Conservation (phyloP, 2,888 invertebrate species). For the Dryobotodes eremita region DNA sequence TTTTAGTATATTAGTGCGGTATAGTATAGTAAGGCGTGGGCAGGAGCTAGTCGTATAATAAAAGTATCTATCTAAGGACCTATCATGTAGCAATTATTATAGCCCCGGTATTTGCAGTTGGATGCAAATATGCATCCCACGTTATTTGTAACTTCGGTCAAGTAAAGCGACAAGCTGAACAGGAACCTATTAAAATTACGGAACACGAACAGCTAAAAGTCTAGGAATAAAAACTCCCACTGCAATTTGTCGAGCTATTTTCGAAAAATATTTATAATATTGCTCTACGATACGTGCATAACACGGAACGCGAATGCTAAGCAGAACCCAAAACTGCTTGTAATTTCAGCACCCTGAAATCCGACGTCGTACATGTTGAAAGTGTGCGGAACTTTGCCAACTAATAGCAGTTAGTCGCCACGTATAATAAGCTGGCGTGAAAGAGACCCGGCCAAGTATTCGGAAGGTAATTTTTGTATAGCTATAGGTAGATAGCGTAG, state of each 20-base stretch:
- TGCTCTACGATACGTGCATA: conserved; percentile 28
- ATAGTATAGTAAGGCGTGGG: not conserved
- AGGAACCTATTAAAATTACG: conserved; percentile 2
- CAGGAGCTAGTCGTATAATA: not conserved
- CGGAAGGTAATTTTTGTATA: conserved; percentile 75
- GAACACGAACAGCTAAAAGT: not conserved
- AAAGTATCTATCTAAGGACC: not conserved
- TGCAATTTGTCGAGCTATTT: conserved; percentile 38
- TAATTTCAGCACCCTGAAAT: conserved; percentile 50
- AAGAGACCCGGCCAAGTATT: conserved; percentile 60
- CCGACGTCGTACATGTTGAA: conserved; percentile 47
- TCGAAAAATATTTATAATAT: conserved; percentile 46
- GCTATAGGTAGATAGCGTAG: conserved; percentile 52
- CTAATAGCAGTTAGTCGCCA: conserved; percentile 56
- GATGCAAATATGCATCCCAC: not conserved
- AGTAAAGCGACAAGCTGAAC: not conserved
- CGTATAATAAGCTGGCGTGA: conserved; percentile 57
- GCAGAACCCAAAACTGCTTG: conserved; percentile 42
- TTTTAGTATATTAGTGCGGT: not conserved
- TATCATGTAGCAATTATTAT: not conserved
- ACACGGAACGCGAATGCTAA: conserved; percentile 26
- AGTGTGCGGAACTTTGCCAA: conserved; percentile 61
- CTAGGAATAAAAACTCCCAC: conserved; percentile 11
- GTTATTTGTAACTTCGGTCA: not conserved
- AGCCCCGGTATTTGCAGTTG: not conserved